phyloP scores from a whole-genome alignment of 2,113 vertebrate species.

The Alectura lathami region DNA sequence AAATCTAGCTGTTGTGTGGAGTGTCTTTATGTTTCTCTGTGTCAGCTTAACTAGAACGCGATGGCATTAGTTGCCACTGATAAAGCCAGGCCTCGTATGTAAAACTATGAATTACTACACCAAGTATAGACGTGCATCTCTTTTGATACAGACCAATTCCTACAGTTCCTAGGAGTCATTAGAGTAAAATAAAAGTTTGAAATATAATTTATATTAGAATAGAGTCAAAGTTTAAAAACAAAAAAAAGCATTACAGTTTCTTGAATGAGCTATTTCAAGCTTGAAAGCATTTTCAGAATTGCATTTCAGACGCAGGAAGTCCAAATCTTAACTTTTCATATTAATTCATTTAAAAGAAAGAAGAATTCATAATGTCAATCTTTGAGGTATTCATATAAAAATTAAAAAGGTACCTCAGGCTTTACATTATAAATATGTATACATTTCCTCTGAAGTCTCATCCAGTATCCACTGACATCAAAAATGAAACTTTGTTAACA shows the following conservation, averaged over 20 bases:
- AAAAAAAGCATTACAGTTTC: neutral
- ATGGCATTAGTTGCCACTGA: neutral
- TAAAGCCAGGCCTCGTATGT: neutral
- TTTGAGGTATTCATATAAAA: neutral
- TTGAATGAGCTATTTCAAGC: conserved; percentile 8
- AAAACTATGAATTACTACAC: neutral
- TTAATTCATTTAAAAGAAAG: neutral
- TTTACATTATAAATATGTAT: neutral
- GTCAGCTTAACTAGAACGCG: neutral
- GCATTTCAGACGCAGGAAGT: neutral
- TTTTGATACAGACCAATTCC: neutral
- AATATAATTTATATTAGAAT: neutral
- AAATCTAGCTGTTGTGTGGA: neutral
- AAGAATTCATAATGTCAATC: neutral
- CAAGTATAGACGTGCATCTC: neutral
- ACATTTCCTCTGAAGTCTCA: neutral
- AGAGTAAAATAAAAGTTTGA: neutral
- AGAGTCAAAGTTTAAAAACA: neutral
- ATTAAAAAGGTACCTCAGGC: neutral
- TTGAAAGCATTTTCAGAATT: neutral
- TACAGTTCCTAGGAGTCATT: neutral
- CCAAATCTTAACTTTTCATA: neutral
- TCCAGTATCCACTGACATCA: neutral
- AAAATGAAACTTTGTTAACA: neutral
- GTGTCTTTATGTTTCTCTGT: neutral